Evolutionary conservation across 2,888 invertebrate species (phyloP).

Genomic region (Diogma glabrata): DNA sequence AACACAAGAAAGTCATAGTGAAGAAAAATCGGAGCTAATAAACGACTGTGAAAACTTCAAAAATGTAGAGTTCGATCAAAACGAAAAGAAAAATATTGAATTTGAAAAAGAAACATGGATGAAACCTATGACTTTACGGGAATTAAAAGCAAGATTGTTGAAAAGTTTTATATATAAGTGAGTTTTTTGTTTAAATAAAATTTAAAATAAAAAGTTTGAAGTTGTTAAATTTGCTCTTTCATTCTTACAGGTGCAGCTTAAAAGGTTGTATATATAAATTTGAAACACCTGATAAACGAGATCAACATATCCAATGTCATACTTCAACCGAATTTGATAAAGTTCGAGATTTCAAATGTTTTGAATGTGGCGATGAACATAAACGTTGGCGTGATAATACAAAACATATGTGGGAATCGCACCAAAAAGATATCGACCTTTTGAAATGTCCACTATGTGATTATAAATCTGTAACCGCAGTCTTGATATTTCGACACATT

Average conservation of each 20-base stretch:
- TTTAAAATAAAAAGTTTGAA: neutral
- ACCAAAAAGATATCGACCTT: constrained; percentile 48
- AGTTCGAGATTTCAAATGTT: constrained; percentile 40
- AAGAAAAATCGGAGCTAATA: constrained; percentile 16
- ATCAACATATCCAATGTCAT: constrained; percentile 44
- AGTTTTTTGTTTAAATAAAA: constrained; percentile 7
- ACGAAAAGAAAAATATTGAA: neutral
- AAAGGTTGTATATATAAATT: constrained; percentile 45
- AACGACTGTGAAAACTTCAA: constrained; percentile 7
- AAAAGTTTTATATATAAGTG: constrained; percentile 14
- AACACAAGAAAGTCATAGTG: constrained; percentile 14
- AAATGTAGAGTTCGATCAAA: constrained; percentile 7
- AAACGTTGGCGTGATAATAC: constrained; percentile 53
- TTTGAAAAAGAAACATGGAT: constrained; percentile 4
- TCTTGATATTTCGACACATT: constrained; percentile 50
- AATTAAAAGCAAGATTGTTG: constrained; percentile 16
- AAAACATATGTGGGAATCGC: constrained; percentile 56
- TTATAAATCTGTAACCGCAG: constrained; percentile 43
- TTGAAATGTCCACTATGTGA: constrained; percentile 45
- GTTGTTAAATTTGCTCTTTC: neutral
- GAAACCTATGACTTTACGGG: constrained; percentile 17
- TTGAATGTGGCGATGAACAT: constrained; percentile 40
- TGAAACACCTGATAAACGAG: constrained; percentile 33
- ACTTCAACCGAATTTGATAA: constrained; percentile 18
- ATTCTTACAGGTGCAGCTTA: constrained; percentile 40